Base-by-base conservation (phyloP, 2,113 vertebrate genomes). In the Narcine bancroftii region DNA sequence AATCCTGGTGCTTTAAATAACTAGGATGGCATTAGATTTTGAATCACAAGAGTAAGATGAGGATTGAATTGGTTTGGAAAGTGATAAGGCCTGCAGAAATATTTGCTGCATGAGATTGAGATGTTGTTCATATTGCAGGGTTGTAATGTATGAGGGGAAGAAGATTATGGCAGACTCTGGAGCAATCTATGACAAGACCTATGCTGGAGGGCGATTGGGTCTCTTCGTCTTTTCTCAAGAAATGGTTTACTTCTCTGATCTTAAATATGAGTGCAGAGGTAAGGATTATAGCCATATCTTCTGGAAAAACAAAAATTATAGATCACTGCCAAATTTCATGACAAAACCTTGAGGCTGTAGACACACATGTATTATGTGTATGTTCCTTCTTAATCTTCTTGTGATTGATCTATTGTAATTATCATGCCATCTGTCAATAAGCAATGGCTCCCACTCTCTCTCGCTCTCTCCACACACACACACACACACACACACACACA, bases 211-310 rank as follows among this genome's bases (percentile, higher is more conserved):
- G 89, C 96, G 99, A 92, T 96, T 99, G 94, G 99, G 99, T 92
- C 93, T 99, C 93, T 99, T 99, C 79, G 98, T 99, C 94, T 99
- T 99, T 96, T 99, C 99, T 93, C 98, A 99, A 96, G 99, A 99
- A 97, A 99, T 99, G 98, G 98, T 98, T 93, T 99, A 99, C 97
- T 99, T 99, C 96, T 99, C 99, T 15, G 98, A 99, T 94, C 97
- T 99, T 94, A 99, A 99, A 97, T 99, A 99, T 33, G 98, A 99
- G 96, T 99, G 98, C 94, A 97, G 96, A 99, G 99, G 99, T 99
- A 96, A 95, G 96, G 92, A 2, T 33, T 45, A 72, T 50, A 17
- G n/a, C 3, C 29, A 79, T 75, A 91, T 42, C 11, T 26, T 65
- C 26, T 11, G 19, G 15, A 39, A 89, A 66, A 91, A 0, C 15